Evolutionary conservation across 2,797 vertebrate species (phyloP), one percentile per base, ranked within the genome.

Genomic region (Gymnoscopelus braueri): DNA sequence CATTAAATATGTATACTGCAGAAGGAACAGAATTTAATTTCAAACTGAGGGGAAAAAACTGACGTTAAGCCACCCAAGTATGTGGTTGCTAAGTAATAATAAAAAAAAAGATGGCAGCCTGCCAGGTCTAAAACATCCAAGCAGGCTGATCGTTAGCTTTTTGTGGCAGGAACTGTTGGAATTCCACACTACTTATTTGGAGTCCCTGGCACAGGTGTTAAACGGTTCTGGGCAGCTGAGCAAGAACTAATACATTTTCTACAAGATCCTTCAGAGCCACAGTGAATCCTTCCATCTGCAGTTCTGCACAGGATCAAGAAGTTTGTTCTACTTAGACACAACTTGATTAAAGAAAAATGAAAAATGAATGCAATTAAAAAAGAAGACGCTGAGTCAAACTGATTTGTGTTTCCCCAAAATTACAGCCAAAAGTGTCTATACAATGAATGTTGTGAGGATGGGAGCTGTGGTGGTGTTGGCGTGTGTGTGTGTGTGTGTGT

Each of bases 151-250:
- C 79, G 75, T 63, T 72, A 61, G 69, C 70, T 81, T 81, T 82
- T 78, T 49, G 60, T 74, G 63, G 72, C 44, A 75, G 83, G 79
- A 87, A 87, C 79, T 81, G 68, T 64, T 81, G 80, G 82, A 91
- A 93, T 94, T 92, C 82, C 88, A 91, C 83, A 78, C 85, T 73
- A 85, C 84, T 90, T 92, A 91, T 89, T 92, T 87, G 80, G 77
- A 87, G 71, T 76, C 88, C 85, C 89, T 88, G 89, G 89, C 88
- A 90, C 88, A 92, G 86, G 88, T 93, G 89, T 83, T 89, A 67
- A 76, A 82, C 71, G 74, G 79, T 87, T 86, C 69, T 63, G 63
- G 78, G 83, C 81, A 90, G 84, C 84, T 81, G 80, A 83, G 78
- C 60, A 74, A 77, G 77, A 79, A 87, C 88, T 91, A 88, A 89